Base-by-base conservation (phyloP, 2,113 vertebrate genomes). In the Coregonus clupeaformis region DNA sequence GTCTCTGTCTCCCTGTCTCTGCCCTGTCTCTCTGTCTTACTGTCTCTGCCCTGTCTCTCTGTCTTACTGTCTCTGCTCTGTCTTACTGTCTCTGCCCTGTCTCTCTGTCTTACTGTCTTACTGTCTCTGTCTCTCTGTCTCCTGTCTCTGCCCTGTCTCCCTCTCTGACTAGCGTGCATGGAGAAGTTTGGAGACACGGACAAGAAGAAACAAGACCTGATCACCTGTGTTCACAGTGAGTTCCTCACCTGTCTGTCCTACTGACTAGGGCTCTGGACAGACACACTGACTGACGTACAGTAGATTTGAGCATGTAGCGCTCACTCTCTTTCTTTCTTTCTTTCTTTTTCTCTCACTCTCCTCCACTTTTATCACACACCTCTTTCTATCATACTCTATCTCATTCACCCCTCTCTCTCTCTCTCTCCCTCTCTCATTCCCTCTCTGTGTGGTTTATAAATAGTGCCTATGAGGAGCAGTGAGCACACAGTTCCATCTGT, bases 211-310 rank as follows among this genome's bases (percentile, higher is more conserved):
- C 94, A 94, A 14, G 92, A 93, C 83, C 94, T 98, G 74, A 84
- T 94, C 68, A 95, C 96, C 0, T 98, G 98, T 29, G 94, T 98
- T 78, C 96, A 98, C 81, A 96, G 98, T 99, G 93, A 96, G 97
- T 94, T 68, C 60, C 12, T 55, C 27, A 3, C 16, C 68, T 70
- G 27, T 42, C 52, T 25, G 1, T n/a, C 0, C 16, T 5, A 64
- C 45, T 68, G 13, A 42, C 36, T 12, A 42, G 36, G 9, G 36
- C 9, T 42, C 7, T 9, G 9, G 36, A 42, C 36, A 42, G 36
- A 42, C 36, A 42, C 11, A 42, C 36, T 42, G 36, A 42, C 36
- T 9, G 6, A 9, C 7, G 7, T 36, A 36, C 36, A 42, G 36
- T 42, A 42, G 9, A 42, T 42, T 3, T 42, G 36, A 42, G 9